Conservation (phyloP, 2,113 vertebrate species). For the Actenoides hombroni region DNA sequence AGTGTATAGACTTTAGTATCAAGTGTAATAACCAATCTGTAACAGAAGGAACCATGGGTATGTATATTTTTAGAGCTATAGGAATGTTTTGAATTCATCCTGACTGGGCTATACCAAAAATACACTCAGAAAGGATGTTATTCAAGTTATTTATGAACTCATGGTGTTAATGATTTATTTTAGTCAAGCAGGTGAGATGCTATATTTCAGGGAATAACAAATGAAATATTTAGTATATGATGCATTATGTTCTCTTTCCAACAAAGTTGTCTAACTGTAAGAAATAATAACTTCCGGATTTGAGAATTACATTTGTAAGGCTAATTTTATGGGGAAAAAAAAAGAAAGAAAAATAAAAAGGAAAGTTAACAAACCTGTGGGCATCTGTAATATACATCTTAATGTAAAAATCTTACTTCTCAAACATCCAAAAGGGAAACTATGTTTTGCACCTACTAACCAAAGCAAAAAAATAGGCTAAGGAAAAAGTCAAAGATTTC, state of each 20-base stretch:
- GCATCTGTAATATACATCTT: not conserved
- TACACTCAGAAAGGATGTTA: constrained; percentile 4
- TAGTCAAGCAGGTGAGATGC: not conserved
- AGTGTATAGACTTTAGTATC: not conserved
- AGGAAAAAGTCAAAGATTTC: not conserved
- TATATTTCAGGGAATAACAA: not conserved
- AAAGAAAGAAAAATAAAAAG: not conserved
- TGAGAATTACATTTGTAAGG: not conserved
- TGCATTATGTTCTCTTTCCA: not conserved
- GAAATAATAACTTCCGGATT: not conserved
- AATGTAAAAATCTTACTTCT: not conserved
- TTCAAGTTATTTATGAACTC: constrained; percentile 8
- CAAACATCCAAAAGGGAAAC: not conserved
- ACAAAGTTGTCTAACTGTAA: not conserved
- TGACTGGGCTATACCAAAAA: not conserved
- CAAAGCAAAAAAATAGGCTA: not conserved
- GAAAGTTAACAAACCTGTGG: not conserved
- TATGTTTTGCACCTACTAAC: not conserved
- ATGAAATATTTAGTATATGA: not conserved
- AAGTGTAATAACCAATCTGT: not conserved
- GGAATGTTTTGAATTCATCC: not conserved
- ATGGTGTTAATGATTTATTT: constrained; percentile 9
- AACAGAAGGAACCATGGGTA: not conserved
- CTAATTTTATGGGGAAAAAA: not conserved
- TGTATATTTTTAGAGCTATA: constrained; percentile 21